phyloP scores from a whole-genome alignment of 2,113 vertebrate genomes.

The Oreocharis arfaki region DNA sequence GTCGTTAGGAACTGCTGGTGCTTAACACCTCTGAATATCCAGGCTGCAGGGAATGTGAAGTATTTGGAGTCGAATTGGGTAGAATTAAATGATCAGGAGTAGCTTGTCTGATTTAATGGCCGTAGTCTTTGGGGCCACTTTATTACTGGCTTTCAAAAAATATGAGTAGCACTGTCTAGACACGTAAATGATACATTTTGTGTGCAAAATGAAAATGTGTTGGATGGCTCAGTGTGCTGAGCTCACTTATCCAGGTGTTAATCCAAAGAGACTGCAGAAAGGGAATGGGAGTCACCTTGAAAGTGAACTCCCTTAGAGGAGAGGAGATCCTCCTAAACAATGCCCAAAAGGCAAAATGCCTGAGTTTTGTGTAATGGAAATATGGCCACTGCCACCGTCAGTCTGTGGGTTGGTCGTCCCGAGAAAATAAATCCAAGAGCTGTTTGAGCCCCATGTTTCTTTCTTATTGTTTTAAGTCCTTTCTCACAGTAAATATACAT shows the following conservation, averaged over 20 bases:
- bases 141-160: slow-evolving; percentile 24
- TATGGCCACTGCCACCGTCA: slow-evolving; percentile 19
- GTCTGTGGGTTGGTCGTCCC: slow-evolving; percentile 55
- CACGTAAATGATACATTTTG: neutral
- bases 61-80: neutral
- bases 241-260: neutral
- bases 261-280: neutral
- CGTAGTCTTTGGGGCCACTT: neutral
- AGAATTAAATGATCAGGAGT: slow-evolving; percentile 4
- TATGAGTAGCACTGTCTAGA: neutral
- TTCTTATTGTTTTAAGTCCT: slow-evolving; percentile 48
- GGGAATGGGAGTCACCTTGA: neutral
- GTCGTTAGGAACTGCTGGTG: slow-evolving; percentile 19
- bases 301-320: neutral
- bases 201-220: neutral
- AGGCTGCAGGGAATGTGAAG: neutral
- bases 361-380: neutral
- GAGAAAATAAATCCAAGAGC: slow-evolving; percentile 56
- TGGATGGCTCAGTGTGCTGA: neutral
- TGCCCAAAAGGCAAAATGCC: slow-evolving; percentile 19
- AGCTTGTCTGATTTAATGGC: slow-evolving; percentile 22
- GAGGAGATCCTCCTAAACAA: neutral
- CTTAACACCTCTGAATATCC: slow-evolving; percentile 25
- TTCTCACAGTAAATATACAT: slow-evolving; percentile 48
- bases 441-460: slow-evolving; percentile 55